Evolutionary conservation across 2,797 vertebrate genomes (phyloP), one percentile per base, ranked within the genome.

Genomic region (Gadopsis bispinosus): DNA sequence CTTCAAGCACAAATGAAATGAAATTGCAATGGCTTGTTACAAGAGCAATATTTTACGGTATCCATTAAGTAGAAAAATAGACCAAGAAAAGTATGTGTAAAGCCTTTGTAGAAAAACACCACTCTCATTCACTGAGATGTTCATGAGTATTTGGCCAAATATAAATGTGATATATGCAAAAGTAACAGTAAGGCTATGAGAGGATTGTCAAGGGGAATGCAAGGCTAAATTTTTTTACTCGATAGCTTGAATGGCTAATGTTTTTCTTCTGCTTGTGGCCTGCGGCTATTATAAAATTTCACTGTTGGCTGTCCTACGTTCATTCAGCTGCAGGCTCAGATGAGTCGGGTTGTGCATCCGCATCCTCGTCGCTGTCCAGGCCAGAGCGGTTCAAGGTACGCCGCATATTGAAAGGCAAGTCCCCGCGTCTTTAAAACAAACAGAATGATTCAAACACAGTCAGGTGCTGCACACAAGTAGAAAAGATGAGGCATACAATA

Each of bases 311-410:
- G 7, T 66, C 19, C 3, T 69, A 50, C 0, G 35, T 70, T 95
- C 87, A 95, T 87, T 96, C 94, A 0, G 91, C 83, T 20, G 89
- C 77, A 17, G 85, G 67, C 37, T 95, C 93, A 0, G 92, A 19
- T 0, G 64, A 41, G 9, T 95, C 94, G 1, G 66, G 20, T 4
- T 62, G 77, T 41, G 50, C 2, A 0, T 95, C 95, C 7, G 51
- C 8, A 0, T 96, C 95, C 45, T 96, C 95, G 0, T 96, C 95
- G 0, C 94, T 94, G 5, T 95, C 95, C 74, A 81, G 12, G 17
- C 92, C 94, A 0, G 83, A 7, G 72, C 94, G 94, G 47, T 63
- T 88, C 26, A 79, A 1, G 17, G 47, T 33, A 5, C 92, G 92
- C 0, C 92, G 88, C 17, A 91, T 45, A 19, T 87, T 94, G 33